Base-by-base conservation (phyloP, 2,797 vertebrate genomes). In the Molossus molossus region DNA sequence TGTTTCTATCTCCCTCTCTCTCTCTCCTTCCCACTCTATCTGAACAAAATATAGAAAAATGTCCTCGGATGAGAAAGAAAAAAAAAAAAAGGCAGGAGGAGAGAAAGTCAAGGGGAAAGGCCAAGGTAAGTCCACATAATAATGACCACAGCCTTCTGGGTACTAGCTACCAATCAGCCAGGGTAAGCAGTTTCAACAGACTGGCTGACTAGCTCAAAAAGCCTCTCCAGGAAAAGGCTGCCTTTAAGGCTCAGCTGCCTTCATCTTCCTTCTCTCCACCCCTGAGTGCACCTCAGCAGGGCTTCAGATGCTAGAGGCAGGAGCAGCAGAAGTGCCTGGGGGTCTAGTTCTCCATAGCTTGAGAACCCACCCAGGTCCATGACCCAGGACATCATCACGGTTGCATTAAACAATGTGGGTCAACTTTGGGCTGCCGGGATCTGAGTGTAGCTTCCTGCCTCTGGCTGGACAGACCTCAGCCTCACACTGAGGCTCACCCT, bases 291-390 rank as follows among this genome's bases (percentile, higher is more conserved):
- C 33, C 15, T 58, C 48, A 93, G 13, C 4, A 62, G n/a, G 57
- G 23, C 20, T 94, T 90, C 64, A 40, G n/a, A n/a, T 40, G 60
- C 45, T 55, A 85, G 48, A 93, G 67, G 48, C 60, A 81, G 29
- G 48, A 50, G 18, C 27, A 33, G 64, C 37, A 57, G 53, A 37
- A 40, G 18, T 9, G 25, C 57, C 72, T 69, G n/a, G 10, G n/a
- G 11, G 29, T 20, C 64, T 57, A 29, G 12, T 90, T 94, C 80
- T 86, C 40, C 50, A 11, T 1, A 58, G 64, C 40, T 82, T 17
- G 62, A 81, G 94, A 84, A 83, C 64, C 57, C 81, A 86, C 37
- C 45, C 85, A 95, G 85, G 69, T 33, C 6, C 21, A 33, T 8
- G 23, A 55, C 29, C 65, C n/a, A 57, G 48, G 23, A 9, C 45